A percentile compares a stretch with the other conserved stretches of the same genome.
phyloP scores from a whole-genome alignment of 2,888 invertebrate species.

The Lithophane ornitopus region DNA sequence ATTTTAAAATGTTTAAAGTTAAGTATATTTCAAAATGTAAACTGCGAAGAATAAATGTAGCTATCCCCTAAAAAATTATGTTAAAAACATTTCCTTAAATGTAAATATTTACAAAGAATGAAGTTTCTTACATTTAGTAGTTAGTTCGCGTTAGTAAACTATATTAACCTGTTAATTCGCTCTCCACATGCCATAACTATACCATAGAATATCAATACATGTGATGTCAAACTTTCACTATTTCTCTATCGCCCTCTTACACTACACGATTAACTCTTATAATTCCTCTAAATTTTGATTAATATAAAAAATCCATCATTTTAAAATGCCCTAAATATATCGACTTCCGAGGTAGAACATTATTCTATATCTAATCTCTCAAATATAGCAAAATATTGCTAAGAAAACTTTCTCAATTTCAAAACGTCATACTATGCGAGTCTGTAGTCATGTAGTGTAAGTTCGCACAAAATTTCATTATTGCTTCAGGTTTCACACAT shows the following conservation, averaged over 20 bases:
- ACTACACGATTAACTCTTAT: slow-evolving; percentile 63
- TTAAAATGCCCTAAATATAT: slow-evolving; percentile 63
- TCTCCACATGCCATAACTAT: slow-evolving; percentile 49
- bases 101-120: slow-evolving; percentile 81
- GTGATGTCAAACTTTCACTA: slow-evolving; percentile 62
- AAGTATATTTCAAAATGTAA: slow-evolving; percentile 42
- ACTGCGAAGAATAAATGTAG: slow-evolving; percentile 67
- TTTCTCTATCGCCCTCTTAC: slow-evolving; percentile 60
- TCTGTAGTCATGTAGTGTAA: slow-evolving; percentile 67
- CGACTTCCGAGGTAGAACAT: slow-evolving; percentile 65
- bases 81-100: slow-evolving; percentile 74
- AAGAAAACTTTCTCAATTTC: slow-evolving; percentile 53
- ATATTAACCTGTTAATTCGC: slow-evolving; percentile 70
- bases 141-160: slow-evolving; percentile 75
- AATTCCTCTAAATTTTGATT: slow-evolving; percentile 62
- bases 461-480: slow-evolving; percentile 62
- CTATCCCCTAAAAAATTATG: slow-evolving; percentile 62
- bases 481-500: slow-evolving; percentile 69
- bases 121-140: slow-evolving; percentile 71
- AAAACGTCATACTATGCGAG: slow-evolving; percentile 36
- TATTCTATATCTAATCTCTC: slow-evolving; percentile 64
- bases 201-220: slow-evolving; percentile 60
- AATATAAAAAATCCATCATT: slow-evolving; percentile 61
- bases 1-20: slow-evolving; percentile 26
- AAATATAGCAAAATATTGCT: slow-evolving; percentile 59